Base-by-base conservation (phyloP, 2,797 vertebrate species). In the Gallinago stenura region DNA sequence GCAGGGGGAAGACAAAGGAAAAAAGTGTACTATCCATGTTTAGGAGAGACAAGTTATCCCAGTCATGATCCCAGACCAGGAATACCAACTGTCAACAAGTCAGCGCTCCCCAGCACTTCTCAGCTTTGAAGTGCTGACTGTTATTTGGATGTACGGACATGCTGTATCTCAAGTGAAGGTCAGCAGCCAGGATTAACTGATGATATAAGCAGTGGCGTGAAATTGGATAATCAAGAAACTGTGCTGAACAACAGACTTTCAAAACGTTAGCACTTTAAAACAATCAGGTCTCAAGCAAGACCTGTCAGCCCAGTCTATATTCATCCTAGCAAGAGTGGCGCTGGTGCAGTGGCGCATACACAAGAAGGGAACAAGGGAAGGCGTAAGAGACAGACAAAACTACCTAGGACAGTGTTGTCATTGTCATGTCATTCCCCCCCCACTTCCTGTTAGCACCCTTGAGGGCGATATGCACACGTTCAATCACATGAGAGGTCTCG, bases 101-200 rank as follows among this genome's bases (percentile, higher is more conserved):
- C 76, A 72, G 69, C 0, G 2, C 78, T 33, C 70, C 33, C 46
- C 68, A 86, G 64, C 62, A n/a, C 68, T 85, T 90, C 69, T 56
- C 83, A 79, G 82, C 61, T 80, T 8, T 61, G 68, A 66, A 86
- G 70, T 30, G 73, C 75, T 83, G 62, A 50, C 54, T 90, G 70
- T 51, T 93, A 83, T 72, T 14, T 87, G 77, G 58, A 80, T 37
- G 60, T 62, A 89, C 6, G 5, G 69, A 82, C 68, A 83, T 20
- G 78, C 57, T 89, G 51, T 24, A 61, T 57, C 92, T 91, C 39
- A 60, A 91, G 79, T 75, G 57, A 96, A 89, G 83, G 94, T 94
- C 93, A 90, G 93, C 80, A 92, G 94, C 77, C 69, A 76, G 83
- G 75, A 92, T 90, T 89, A 82, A 87, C 56, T 62, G 78, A 16